Evolutionary conservation across 2,113 vertebrate genomes (phyloP).

Genomic region (Hystrix brachyura): DNA sequence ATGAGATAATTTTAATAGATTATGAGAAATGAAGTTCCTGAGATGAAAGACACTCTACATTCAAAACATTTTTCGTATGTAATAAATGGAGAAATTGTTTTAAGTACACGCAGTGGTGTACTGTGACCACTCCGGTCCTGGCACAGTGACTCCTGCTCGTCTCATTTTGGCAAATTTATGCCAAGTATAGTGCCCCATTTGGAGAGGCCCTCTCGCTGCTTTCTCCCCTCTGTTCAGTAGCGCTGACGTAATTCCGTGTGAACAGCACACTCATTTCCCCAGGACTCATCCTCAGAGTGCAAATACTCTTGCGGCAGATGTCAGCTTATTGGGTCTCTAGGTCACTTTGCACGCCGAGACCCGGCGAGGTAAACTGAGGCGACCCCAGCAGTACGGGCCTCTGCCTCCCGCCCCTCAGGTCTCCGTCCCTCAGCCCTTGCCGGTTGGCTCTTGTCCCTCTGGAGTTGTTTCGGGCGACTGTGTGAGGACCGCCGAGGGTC

Average conservation of each 20-base stretch:
- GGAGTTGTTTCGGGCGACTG: not conserved
- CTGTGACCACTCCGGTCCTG: not conserved
- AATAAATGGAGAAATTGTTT: not conserved
- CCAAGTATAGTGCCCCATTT: not conserved
- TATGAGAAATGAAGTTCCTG: not conserved
- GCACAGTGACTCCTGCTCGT: not conserved
- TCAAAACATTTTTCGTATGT: not conserved
- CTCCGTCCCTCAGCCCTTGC: not conserved
- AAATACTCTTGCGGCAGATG: not conserved
- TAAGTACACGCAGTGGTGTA: not conserved
- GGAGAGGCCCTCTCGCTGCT: not conserved
- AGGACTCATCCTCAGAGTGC: conserved; percentile 30
- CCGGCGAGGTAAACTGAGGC: not conserved
- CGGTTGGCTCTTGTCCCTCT: not conserved
- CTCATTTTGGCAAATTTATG: not conserved
- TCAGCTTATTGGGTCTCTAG: not conserved
- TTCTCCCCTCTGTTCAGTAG: not conserved
- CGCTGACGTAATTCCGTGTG: conserved; percentile 39
- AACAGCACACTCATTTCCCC: not conserved
- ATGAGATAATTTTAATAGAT: not conserved
- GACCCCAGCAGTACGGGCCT: not conserved
- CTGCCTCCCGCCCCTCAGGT: too few species aligned
- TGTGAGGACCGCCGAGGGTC: not conserved
- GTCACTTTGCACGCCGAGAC: not conserved
- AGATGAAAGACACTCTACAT: not conserved